Evolutionary conservation across 2,113 vertebrate genomes (phyloP).

Genomic region (Chlamydotis undulata): DNA sequence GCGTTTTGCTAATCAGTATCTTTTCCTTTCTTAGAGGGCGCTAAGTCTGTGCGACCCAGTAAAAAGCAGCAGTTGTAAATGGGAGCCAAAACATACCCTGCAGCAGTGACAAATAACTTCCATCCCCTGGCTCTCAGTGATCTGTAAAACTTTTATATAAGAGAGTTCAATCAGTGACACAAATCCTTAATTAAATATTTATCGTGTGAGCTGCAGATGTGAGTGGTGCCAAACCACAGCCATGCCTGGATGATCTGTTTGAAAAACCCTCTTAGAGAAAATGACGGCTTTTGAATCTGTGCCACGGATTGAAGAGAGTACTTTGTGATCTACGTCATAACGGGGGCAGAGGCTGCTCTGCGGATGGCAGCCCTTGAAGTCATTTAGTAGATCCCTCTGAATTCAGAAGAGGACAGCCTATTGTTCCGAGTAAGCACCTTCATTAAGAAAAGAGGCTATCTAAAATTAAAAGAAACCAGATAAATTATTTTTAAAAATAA

Average conservation of each 20-base stretch:
- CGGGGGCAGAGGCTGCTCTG: background rate
- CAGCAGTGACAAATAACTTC: constrained; percentile 3
- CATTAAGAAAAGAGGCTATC: background rate
- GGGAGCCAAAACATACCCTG: constrained; percentile 15
- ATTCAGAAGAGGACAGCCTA: background rate
- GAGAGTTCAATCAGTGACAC: constrained; percentile 61
- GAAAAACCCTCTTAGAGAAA: constrained; percentile 39
- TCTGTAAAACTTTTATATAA: constrained; percentile 39
- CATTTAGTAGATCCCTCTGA: background rate
- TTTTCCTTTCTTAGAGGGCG: background rate
- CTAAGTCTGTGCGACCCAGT: background rate
- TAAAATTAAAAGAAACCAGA: background rate
- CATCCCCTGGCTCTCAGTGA: constrained; percentile 5
- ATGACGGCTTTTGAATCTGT: background rate
- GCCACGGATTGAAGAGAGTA: background rate
- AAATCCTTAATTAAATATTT: constrained; percentile 67
- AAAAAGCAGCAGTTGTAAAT: constrained; percentile 7
- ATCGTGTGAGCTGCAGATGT: constrained; percentile 37
- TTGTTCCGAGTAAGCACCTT: background rate
- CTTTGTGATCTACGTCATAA: background rate
- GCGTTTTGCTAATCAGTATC: background rate
- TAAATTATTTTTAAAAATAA: background rate
- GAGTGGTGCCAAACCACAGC: constrained; percentile 39
- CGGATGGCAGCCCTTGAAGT: background rate
- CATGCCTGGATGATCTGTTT: constrained; percentile 36